phyloP scores from a whole-genome alignment of 2,113 vertebrate species.

The Phalacrocorax carbo region DNA sequence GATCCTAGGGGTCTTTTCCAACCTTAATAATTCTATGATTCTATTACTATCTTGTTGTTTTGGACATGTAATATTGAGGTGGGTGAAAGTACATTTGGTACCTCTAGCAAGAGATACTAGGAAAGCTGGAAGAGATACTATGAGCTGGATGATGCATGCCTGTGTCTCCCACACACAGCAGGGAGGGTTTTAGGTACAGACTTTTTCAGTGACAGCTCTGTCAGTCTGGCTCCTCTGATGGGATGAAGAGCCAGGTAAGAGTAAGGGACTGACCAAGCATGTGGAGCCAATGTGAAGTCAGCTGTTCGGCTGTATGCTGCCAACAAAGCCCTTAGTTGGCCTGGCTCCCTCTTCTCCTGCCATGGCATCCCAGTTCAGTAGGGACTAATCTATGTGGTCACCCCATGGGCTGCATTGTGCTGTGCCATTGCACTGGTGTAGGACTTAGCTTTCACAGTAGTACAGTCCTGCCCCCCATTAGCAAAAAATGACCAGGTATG shows the following conservation, averaged over 20 bases:
- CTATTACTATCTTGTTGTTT: not conserved
- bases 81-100: not conserved
- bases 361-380: not conserved
- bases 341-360: not conserved
- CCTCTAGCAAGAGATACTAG: not conserved
- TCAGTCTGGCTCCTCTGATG: not conserved
- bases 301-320: not conserved
- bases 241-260: not conserved
- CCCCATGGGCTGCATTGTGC: not conserved
- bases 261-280: not conserved
- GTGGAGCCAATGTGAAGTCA: not conserved
- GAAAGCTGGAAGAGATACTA: not conserved
- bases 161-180: not conserved
- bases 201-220: rapidly evolving
- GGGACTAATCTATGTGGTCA: not conserved
- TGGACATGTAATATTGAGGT: not conserved
- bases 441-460: not conserved
- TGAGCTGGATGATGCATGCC: not conserved
- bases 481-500: not conserved
- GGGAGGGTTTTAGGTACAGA: not conserved
- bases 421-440: not conserved
- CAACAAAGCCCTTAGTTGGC: not conserved
- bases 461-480: not conserved
- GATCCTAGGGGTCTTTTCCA: too few species aligned
- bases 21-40: too few species aligned